Evolutionary conservation across 2,797 vertebrate species (phyloP).

Genomic region (Karalla daura): DNA sequence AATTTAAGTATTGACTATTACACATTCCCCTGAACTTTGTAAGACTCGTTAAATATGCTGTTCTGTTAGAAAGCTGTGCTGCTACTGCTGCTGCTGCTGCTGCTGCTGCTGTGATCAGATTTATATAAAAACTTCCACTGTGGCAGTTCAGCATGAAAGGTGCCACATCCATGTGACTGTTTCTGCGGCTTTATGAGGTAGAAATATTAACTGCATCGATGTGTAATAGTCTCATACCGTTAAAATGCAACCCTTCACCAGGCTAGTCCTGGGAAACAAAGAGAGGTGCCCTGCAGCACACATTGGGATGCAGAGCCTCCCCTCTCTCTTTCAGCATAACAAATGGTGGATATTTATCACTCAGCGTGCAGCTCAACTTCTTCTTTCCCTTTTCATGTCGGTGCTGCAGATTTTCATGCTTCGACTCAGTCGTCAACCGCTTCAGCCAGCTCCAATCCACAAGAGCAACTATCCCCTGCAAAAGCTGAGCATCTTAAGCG

Average conservation of each 20-base stretch:
- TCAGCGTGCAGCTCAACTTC: constrained; percentile 71
- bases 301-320: constrained; percentile 74
- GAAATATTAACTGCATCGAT: constrained; percentile 24
- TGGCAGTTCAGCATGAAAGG: not conserved
- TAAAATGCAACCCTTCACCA: constrained; percentile 55
- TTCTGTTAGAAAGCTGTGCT: not conserved
- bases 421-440: constrained; percentile 29
- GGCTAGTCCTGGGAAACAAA: constrained; percentile 64
- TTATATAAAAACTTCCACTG: not conserved
- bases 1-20: not conserved
- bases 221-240: constrained; percentile 26
- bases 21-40: not conserved
- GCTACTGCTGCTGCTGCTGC: not conserved
- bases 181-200: not conserved
- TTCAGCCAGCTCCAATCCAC: constrained; percentile 42
- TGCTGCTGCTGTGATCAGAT: not conserved
- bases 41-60: not conserved
- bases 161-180: constrained; percentile 2
- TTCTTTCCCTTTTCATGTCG: constrained; percentile 53
- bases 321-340: constrained; percentile 67
- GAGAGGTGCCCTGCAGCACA: constrained; percentile 69
- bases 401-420: constrained; percentile 49
- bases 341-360: constrained; percentile 80
- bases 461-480: not conserved
- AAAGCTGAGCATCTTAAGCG: constrained; percentile 9